Base-by-base conservation (phyloP, 2,888 invertebrate species). In the Drosophila prolongata region DNA sequence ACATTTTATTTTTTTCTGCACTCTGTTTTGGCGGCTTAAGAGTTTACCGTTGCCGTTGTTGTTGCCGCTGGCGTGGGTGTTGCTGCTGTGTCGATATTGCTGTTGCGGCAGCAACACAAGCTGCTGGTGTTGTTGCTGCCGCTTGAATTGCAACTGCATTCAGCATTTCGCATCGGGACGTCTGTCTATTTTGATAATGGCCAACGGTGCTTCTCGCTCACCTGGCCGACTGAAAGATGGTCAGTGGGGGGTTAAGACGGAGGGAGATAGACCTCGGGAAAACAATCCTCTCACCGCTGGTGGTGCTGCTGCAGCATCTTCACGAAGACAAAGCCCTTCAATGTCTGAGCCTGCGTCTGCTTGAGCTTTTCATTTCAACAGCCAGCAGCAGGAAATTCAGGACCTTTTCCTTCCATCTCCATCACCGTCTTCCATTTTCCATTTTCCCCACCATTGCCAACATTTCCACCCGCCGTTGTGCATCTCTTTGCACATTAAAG, bases 401-500 rank as follows among this genome's bases (percentile, higher is more conserved):
- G 58, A 19, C 38, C 13, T 47, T 2, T 37, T 30, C 19, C 44
- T 6, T 4, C 3, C 10, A 14, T 40, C 42, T 30, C 24, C 35
- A 30, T 34, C 40, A 8, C 1, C 34, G 19, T 34, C 16, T 42
- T 19, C 14, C 50, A 27, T 27, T 27, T 27, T 27, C 19, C 37
- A 37, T 11, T 16, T n/a, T 14, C 13, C 5, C 49, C 24, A 35
- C 19, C 19, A 24, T 24, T 24, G 24, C 24, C 24, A 24, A 24
- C 24, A 24, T 24, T 43, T 43, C 4, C 53, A 27, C 16, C 50
- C 10, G 27, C 11, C 50, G 47, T 6, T 35, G 35, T 43, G 43
- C 59, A 35, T 43, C 43, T 55, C 35, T 55, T 35, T 24, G 46
- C 58, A 55, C 75, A 66, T 75, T 75, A 71, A 75, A 76, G 76